Base-by-base conservation (phyloP, 2,113 vertebrate genomes). In the Pachycephala philippinensis region DNA sequence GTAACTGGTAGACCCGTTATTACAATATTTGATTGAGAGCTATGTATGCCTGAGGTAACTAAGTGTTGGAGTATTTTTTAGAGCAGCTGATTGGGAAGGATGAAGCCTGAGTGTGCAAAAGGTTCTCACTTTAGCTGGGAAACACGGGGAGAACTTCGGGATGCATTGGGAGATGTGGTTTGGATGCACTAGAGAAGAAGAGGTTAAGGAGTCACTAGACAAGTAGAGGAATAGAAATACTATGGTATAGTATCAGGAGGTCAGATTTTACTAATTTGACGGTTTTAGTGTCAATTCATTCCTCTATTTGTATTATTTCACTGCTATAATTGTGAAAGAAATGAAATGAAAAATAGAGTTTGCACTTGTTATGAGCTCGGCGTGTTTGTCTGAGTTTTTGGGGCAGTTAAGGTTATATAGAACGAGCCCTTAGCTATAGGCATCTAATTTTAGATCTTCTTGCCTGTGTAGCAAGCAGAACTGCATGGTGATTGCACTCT, bases 141-240 rank as follows among this genome's bases (percentile, higher is more conserved):
- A 56, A 19, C 7, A 11, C 0, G 1, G 11, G 15, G 15, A 76
- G 45, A 72, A 47, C n/a, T 27, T 82, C 1, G 2, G 28, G 13
- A 17, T 57, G 7, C 1, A 2, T 11, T 42, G 19, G 10, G 33
- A 71, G 15, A 5, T 5, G 1, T 56, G 16, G 5, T 53, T 63
- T 68, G 37, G 44, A 33, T 50, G 35, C 30, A 33, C 28, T 50
- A 56, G 42, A 57, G 26, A 50, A 52, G 44, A 79, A 53, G 21
- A 59, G 15, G 10, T 65, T 69, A 61, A 80, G 35, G 57, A 49
- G 24, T 57, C n/a, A 23, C 4, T 49, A 31, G 22, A 69, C 26
- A 61, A 56, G 9, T 15, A 13, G 7, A 87, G 5, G 10, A 53
- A 22, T 35, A 53, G 8, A 39, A 65, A 31, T 54, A 31, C 33